Conservation (phyloP, 2,888 invertebrate genomes). For the Epistrophe eligans region DNA sequence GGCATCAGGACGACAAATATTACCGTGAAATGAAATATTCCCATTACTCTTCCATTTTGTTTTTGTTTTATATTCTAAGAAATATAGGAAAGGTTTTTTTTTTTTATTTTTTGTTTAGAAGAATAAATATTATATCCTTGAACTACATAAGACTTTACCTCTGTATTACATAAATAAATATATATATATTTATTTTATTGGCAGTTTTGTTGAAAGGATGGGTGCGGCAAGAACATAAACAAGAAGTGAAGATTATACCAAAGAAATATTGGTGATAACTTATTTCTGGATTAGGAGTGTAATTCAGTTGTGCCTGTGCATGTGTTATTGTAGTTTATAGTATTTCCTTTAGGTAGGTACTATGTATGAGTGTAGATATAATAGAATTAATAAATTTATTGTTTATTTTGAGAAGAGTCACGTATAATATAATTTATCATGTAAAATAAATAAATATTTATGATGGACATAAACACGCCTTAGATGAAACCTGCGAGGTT, state of each 20-base stretch:
- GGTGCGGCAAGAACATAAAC: constrained; percentile 14
- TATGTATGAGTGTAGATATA: background rate
- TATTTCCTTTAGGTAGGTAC: background rate
- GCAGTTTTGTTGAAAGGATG: constrained; percentile 31
- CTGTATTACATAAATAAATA: too few species aligned
- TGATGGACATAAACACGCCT: constrained; percentile 31
- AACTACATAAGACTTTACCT: background rate
- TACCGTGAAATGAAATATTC: constrained; percentile 14
- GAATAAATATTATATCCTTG: constrained; percentile 6
- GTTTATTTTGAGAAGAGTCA: constrained; percentile 38
- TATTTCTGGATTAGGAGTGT: constrained; percentile 46
- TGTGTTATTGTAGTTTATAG: constrained; percentile 31
- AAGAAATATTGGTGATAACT: constrained; percentile 60
- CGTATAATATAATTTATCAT: constrained; percentile 39
- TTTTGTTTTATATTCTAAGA: background rate
- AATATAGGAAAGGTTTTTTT: background rate
- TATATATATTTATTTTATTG: constrained; percentile 22
- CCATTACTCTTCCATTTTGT: constrained; percentile 17
- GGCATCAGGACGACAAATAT: background rate
- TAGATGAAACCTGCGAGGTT: background rate
- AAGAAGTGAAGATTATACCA: constrained; percentile 28
- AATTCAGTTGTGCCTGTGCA: background rate
- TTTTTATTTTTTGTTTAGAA: too few species aligned
- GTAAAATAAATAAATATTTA: constrained; percentile 49
- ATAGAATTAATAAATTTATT: constrained; percentile 31